These are phyloP conservation scores for crab-eating macaque (Macaca fascicularis) DNA, from an alignment of 2,113 vertebrate genomes.

Conservation along the genomic window T2T-MFA8v1.1 NC_088376.1:171495501-171496000, in stretches of 20 bases:
- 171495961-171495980: not conserved
- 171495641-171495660: no score
- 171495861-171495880: not conserved
- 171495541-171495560: no score
- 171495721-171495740: not conserved
- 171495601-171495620: no score
- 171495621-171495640: no score
- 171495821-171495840: not conserved
- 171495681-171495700: no score
- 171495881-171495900: not conserved
- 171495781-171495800: not conserved
- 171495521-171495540: no score
- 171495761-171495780: not conserved
- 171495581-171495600: no score
- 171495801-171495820: not conserved
- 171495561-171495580: no score
- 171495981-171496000: not conserved
- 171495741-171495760: not conserved
- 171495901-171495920: not conserved
- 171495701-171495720: not conserved
- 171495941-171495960: not conserved
- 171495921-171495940: fast-evolving
- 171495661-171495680: no score
- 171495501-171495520: no score
- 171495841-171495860: not conserved